A percentile compares a stretch with the other conserved stretches of the same genome.
phyloP scores from a whole-genome alignment of 2,797 vertebrate genomes.

The Triplophysa yarkandensis region DNA sequence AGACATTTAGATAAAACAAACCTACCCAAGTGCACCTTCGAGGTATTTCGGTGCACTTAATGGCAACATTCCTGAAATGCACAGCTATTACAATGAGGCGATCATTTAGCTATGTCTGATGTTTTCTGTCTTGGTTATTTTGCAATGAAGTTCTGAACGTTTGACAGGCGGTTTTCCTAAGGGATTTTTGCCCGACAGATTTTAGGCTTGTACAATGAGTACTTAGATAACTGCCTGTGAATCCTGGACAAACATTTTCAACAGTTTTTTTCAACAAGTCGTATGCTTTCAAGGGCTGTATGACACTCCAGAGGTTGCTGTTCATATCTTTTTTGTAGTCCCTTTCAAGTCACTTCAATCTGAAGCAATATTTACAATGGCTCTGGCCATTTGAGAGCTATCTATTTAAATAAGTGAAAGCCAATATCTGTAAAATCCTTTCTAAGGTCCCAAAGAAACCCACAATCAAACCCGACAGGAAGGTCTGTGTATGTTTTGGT shows the following conservation, averaged over 20 bases:
- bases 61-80: slow-evolving; percentile 4
- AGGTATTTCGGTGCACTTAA: neutral
- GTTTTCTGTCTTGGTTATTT: neutral
- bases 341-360: no score
- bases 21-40: neutral
- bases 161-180: slow-evolving; percentile 4
- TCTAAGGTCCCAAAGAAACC: no score
- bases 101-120: neutral
- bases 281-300: neutral
- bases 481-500: no score
- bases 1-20: neutral
- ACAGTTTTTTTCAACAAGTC: neutral
- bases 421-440: no score
- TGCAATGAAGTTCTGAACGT: slow-evolving; percentile 3
- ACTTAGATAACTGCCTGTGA: slow-evolving; percentile 9
- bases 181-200: neutral
- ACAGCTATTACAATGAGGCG: neutral
- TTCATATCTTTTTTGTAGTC: neutral
- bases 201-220: neutral
- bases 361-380: no score
- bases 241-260: neutral
- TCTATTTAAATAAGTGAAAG: no score
- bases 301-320: neutral
- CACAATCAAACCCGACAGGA: no score
- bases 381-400: no score